Base-by-base conservation (phyloP, 2,888 invertebrate genomes). In the Agrotis exclamationis region DNA sequence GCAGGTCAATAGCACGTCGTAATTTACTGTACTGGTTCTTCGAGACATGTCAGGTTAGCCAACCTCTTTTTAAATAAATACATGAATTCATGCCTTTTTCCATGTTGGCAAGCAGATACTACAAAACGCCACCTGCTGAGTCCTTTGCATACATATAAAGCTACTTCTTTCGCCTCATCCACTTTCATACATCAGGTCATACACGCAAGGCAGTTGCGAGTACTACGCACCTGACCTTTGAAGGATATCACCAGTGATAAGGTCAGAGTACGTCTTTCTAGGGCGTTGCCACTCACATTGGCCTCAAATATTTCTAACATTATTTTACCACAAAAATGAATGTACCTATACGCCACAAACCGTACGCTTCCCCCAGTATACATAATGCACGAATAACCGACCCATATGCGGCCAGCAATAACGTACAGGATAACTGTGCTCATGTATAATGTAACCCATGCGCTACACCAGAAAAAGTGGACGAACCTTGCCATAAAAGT, bases 351-450 rank as follows among this genome's bases (percentile, higher is more conserved):
- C 22, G 14, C 22, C 16, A 22, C 50, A 9, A 33, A 54, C 22
- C 44, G n/a, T 39, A 48, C n/a, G n/a, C n/a, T 53, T 39, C 54
- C 60, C 48, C 5, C 51, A 39, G 62, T 64, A 67, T 67, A 68
- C 58, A 70, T 75, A 74, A 74, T 70, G 59, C 39, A 71, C 56
- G 67, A 68, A 73, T 62, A 58, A 68, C 48, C 64, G 56, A 71
- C 60, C 78, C 82, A 72, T 67, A 67, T 67, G 82, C 53, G 62
- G 57, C 33, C 20, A 47, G 79, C 54, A 79, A 79, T 79, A 82
- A 79, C 47, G 54, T 79, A 48, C 64, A 16, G 82, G 60, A 79
- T 82, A 82, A 82, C 83, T 62, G 79, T 56, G 58, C 63, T 82
- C 68, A 79, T 79, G 58, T 74, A 79, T 82, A 65, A 82, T 79